phyloP scores from a whole-genome alignment of 2,888 invertebrate species.

The Mythimna lalbum region DNA sequence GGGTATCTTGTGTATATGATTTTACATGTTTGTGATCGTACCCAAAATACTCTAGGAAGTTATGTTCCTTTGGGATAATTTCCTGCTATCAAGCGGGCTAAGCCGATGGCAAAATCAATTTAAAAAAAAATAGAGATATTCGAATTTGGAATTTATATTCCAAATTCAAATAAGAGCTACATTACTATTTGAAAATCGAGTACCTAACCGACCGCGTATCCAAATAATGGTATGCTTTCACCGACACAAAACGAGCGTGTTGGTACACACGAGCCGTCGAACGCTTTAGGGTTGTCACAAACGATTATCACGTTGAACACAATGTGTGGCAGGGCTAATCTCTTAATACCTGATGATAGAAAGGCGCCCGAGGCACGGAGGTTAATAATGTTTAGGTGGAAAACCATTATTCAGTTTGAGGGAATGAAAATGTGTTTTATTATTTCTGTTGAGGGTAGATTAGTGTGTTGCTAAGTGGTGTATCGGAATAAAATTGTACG shows the following conservation, averaged over 20 bases:
- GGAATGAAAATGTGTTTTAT: slow-evolving; percentile 58
- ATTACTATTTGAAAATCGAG: background rate
- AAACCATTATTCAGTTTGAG: slow-evolving; percentile 53
- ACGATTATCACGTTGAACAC: slow-evolving; percentile 67
- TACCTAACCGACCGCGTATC: background rate
- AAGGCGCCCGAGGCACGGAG: slow-evolving; percentile 57
- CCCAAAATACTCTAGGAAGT: too few species aligned
- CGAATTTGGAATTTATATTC: too few species aligned
- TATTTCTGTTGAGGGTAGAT: slow-evolving; percentile 42
- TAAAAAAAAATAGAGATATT: too few species aligned
- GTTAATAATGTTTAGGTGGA: slow-evolving; percentile 66
- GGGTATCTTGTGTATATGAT: too few species aligned
- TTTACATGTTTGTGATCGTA: too few species aligned
- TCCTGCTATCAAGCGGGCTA: too few species aligned
- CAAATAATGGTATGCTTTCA: slow-evolving; percentile 17
- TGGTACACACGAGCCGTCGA: slow-evolving; percentile 43
- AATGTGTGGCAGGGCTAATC: slow-evolving; percentile 68
- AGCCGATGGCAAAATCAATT: too few species aligned
- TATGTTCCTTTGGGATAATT: too few species aligned
- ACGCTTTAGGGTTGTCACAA: slow-evolving; percentile 58
- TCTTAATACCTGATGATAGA: slow-evolving; percentile 74
- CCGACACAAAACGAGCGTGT: slow-evolving; percentile 3
- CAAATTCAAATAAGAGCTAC: background rate
- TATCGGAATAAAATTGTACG: background rate
- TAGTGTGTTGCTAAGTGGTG: slow-evolving; percentile 7